phyloP scores from a whole-genome alignment of 2,888 invertebrate genomes.

The Subacronicta megacephala region DNA sequence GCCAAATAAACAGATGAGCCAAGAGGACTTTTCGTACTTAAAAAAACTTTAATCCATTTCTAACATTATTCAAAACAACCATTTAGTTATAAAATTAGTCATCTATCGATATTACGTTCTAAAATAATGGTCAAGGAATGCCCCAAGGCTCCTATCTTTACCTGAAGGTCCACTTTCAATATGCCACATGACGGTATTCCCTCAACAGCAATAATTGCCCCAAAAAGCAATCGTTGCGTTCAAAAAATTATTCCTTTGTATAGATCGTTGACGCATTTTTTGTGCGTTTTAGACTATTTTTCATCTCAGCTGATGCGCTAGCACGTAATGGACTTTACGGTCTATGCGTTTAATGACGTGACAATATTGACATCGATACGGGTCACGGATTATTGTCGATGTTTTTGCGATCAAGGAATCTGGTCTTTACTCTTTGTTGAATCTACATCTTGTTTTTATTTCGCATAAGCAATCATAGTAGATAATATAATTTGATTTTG shows the following conservation, averaged over 20 bases:
- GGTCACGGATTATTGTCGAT: slow-evolving; percentile 56
- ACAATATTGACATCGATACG: slow-evolving; percentile 73
- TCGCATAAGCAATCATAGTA: too few relatives aligned
- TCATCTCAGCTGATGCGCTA: slow-evolving; percentile 52
- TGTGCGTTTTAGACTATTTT: slow-evolving; percentile 55
- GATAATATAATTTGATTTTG: neutral
- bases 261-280: slow-evolving; percentile 72
- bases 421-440: slow-evolving; percentile 14
- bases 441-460: slow-evolving; percentile 1
- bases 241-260: slow-evolving; percentile 23
- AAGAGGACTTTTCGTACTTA: too few relatives aligned
- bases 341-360: slow-evolving; percentile 76
- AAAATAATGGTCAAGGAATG: too few relatives aligned
- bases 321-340: slow-evolving; percentile 75
- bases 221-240: slow-evolving; percentile 25
- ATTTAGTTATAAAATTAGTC: too few relatives aligned
- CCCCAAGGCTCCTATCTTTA: slow-evolving; percentile 5
- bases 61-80: too few relatives aligned
- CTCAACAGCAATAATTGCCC: slow-evolving; percentile 10
- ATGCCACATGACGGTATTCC: neutral
- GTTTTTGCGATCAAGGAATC: slow-evolving; percentile 19
- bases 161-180: neutral
- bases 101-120: too few relatives aligned
- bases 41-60: too few relatives aligned
- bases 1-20: too few relatives aligned